These are phyloP conservation scores for Pseudococcus jackbeardsleyi DNA, from an alignment of 2,888 invertebrate species.

Conservation along the genomic window DNA sequence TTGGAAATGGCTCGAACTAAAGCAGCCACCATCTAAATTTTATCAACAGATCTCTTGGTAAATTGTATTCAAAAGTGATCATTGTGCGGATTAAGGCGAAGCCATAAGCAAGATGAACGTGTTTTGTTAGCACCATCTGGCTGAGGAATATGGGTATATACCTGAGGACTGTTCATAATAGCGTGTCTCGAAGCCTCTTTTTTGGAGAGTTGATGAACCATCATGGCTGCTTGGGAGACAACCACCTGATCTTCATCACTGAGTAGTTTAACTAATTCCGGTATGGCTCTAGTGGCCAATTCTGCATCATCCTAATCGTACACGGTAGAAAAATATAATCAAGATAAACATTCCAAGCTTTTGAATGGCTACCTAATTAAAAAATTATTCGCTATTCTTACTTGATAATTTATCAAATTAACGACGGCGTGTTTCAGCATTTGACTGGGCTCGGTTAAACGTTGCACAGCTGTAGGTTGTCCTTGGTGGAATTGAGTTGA, in stretches of 20 bases:
- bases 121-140: no score
- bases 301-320: slow-evolving; percentile 86
- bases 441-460: slow-evolving; percentile 96
- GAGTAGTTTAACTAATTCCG: slow-evolving; percentile 94
- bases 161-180: slow-evolving; percentile 93
- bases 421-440: slow-evolving; percentile 98
- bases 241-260: slow-evolving; percentile 97
- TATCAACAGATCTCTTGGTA: neutral
- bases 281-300: slow-evolving; percentile 94
- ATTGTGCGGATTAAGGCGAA: no score
- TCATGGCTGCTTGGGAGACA: slow-evolving; percentile 98
- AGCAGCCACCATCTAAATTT: slow-evolving; percentile 85
- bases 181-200: slow-evolving; percentile 97
- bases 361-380: neutral
- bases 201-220: slow-evolving; percentile 98
- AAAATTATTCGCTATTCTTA: slow-evolving; percentile 64
- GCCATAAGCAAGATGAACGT: no score
- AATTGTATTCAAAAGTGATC: neutral
- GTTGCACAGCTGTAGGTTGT: slow-evolving; percentile 96
- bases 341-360: no score
- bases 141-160: slow-evolving; percentile 67
- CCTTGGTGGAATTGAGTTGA: slow-evolving; percentile 96
- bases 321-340: neutral
- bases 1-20: slow-evolving; percentile 95
- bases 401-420: slow-evolving; percentile 96